phyloP scores from a whole-genome alignment of 2,888 invertebrate species.

The Drosophila quinaria region DNA sequence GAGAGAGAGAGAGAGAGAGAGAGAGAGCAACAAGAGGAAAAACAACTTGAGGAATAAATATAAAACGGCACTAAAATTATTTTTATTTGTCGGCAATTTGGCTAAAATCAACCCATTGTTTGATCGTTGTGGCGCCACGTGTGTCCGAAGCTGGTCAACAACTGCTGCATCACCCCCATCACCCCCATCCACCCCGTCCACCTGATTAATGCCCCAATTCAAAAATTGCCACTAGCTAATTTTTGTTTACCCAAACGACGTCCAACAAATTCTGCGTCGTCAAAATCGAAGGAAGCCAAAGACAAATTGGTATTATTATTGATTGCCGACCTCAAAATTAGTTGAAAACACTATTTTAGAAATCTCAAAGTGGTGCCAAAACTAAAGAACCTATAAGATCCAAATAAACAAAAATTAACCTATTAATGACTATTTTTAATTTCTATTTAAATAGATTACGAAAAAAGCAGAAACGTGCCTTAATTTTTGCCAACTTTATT shows the following conservation, averaged over 20 bases:
- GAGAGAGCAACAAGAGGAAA: constrained; percentile 32
- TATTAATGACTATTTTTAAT: not conserved
- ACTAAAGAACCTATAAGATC: not conserved
- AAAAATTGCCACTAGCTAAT: constrained; percentile 38
- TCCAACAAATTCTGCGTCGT: constrained; percentile 74
- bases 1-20: constrained; percentile 4
- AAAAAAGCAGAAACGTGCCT: not conserved
- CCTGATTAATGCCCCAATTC: constrained; percentile 1
- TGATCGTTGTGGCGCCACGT: constrained; percentile 7
- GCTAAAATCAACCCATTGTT: constrained; percentile 59
- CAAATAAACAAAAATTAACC: not conserved
- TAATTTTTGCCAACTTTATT: not conserved
- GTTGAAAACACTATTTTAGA: constrained; percentile 30
- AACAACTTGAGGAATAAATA: constrained; percentile 48
- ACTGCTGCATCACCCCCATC: not conserved
- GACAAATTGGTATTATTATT: constrained; percentile 47
- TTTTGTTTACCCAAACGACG: constrained; percentile 64
- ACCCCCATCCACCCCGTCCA: not conserved
- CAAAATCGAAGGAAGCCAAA: constrained; percentile 49
- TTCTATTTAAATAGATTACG: not conserved
- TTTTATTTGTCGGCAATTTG: constrained; percentile 48
- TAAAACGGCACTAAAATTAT: constrained; percentile 65
- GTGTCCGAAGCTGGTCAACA: not conserved
- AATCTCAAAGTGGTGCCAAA: not conserved
- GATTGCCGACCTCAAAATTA: constrained; percentile 52